Base-by-base conservation (phyloP, 2,888 invertebrate species). In the Melieria picta region DNA sequence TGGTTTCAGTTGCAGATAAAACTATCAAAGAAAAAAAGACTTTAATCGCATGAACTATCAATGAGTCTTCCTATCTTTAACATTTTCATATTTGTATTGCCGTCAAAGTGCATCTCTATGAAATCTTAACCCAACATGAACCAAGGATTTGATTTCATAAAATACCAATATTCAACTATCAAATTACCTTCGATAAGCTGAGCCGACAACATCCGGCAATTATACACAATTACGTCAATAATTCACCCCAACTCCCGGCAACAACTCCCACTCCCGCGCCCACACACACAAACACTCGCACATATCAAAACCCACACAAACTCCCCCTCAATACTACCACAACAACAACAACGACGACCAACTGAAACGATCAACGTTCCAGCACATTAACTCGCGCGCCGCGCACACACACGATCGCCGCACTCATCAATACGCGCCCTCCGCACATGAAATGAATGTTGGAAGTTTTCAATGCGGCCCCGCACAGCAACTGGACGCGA, bases 311-410 rank as follows among this genome's bases (percentile, higher is more conserved):
- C 64, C 42, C 60, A 61, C 61, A 58, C 60, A 67, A 46, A 13
- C 56, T 56, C 16, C 45, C 60, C 52, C 52, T 65, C n/a, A 13
- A 60, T 60, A 67, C 67, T 67, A 58, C 67, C 67, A 60, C 67
- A 67, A 16, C 5, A 56, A 47, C 16, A 16, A 16, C 65, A 30
- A 56, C 10, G 11, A 7, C 50, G 43, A 43, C 13, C 30, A 30
- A 30, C 65, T 11, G 47, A 5, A 7, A 7, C 50, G 43, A 43
- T 13, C 42, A 42, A 43, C 56, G 56, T 69, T 55, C 56, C 69
- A 56, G 42, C 61, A 69, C 46, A 62, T 62, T 61, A 69, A 69
- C 45, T 3, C 55, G 45, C 46, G 16, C 48, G 30, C 7, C 46
- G 5, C 13, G 42, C 11, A 62, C 11, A 62, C 11, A 62, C 57